Base-by-base conservation (phyloP, 2,888 invertebrate species). In the Tipula lateralis region DNA sequence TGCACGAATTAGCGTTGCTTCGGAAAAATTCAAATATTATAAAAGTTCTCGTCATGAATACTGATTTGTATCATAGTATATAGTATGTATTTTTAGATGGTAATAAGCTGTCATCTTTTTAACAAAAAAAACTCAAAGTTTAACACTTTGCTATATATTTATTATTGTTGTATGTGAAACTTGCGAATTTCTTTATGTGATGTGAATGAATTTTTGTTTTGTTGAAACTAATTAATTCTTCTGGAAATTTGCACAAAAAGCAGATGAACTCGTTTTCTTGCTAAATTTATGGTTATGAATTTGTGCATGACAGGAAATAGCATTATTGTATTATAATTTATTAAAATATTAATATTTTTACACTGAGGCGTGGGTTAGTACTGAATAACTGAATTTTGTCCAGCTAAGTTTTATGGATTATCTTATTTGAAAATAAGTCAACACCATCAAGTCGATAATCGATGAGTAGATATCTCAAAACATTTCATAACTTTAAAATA, bases 51-150 rank as follows among this genome's bases (percentile, higher is more conserved):
- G 24, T 66, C 66, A 66, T 66, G 66, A 66, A 66, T 66, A 66
- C 66, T 66, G 66, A 66, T 66, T 66, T 66, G 66, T 66, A 66
- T 24, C 66, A n/a, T n/a, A n/a, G n/a, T n/a, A n/a, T n/a, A n/a
- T n/a, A 9, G 19, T 24, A 66, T 66, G 24, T 24, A 66, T 66
- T 66, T 66, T 9, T 12, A 6, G 16, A 19, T 66, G 66, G 24
- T 66, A 66, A 66, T 66, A 66, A 66, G 66, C 66, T 66, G 66
- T 66, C 66, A 66, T 66, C 66, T 66, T 66, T 44, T 66, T 66
- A 66, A 24, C 66, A 66, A 19, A 24, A 50, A 50, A 24, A 66
- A 32, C 7, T 32, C 24, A 66, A 50, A 66, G 24, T 66, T 66
- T 66, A 66, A 66, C 66, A 66, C 24, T 66, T 66, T 66, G 66